Percentiles rank a stretch among this genome's conserved stretches.
phyloP scores from a whole-genome alignment of 2,113 vertebrate species.

The Callospermophilus lateralis region DNA sequence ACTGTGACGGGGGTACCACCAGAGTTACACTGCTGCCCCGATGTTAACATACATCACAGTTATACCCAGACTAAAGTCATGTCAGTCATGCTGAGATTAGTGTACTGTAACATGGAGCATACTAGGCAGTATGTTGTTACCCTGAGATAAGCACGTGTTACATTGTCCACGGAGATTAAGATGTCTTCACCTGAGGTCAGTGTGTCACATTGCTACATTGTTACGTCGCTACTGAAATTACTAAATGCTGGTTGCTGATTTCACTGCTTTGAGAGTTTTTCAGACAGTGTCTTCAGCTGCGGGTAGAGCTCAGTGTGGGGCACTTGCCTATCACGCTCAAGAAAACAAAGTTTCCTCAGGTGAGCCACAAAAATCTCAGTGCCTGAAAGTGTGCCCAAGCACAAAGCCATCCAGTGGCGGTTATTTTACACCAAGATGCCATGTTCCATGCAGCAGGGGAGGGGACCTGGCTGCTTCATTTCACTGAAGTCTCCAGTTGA shows the following conservation, averaged over 20 bases:
- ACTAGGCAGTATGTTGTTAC: too few relatives aligned
- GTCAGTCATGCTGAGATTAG: neutral
- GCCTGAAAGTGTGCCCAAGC: neutral
- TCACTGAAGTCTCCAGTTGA: neutral
- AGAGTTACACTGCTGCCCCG: neutral
- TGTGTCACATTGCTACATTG: neutral
- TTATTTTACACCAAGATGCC: neutral
- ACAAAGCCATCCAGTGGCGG: neutral
- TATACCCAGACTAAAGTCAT: too few relatives aligned
- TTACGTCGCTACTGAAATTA: neutral
- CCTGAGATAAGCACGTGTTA: too few relatives aligned
- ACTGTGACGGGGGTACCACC: neutral
- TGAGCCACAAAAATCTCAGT: neutral
- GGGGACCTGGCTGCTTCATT: neutral
- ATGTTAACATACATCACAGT: neutral
- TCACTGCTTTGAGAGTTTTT: neutral
- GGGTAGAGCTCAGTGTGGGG: too few relatives aligned
- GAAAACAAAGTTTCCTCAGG: neutral
- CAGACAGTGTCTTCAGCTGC: too few relatives aligned
- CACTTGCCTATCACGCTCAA: neutral
- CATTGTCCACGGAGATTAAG: neutral
- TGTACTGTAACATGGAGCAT: neutral
- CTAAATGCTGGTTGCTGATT: neutral
- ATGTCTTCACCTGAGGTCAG: neutral
- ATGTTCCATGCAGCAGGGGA: too few relatives aligned